phyloP scores from a whole-genome alignment of 1,140 invertebrate genomes.

The Drosophila rhopaloa region DNA sequence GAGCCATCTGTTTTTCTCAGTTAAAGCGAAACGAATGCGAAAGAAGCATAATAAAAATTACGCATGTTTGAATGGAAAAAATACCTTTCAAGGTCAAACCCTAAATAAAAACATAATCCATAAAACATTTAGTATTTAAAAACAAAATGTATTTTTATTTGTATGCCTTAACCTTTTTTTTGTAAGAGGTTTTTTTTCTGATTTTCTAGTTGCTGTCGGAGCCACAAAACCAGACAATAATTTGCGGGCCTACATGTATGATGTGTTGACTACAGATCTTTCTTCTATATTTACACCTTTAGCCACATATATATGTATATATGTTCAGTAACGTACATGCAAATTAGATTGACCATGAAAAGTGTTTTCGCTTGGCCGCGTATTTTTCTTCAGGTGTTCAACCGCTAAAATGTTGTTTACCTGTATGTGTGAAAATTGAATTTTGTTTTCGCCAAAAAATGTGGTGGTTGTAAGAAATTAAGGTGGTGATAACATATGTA shows the following conservation, averaged over 20 bases:
- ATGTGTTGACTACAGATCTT: not conserved
- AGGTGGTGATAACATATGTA: not conserved
- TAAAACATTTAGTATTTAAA: not conserved
- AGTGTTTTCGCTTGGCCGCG: conserved; percentile 45
- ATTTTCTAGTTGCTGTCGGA: no score
- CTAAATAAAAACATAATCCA: not conserved
- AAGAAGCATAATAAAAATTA: conserved; percentile 21
- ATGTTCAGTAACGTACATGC: conserved; percentile 49
- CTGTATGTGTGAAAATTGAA: conserved; percentile 36
- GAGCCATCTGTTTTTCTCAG: conserved; percentile 16
- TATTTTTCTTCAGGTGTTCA: conserved; percentile 47
- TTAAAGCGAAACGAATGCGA: conserved; percentile 7
- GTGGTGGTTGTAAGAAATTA: conserved; percentile 25
- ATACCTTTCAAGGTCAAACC: conserved; percentile 14
- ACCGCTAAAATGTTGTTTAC: conserved; percentile 21
- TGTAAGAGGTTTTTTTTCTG: no score
- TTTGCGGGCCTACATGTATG: no score
- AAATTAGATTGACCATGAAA: conserved; percentile 63
- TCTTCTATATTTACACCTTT: not conserved
- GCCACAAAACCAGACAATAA: no score
- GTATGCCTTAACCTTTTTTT: no score
- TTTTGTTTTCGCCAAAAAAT: conserved; percentile 43
- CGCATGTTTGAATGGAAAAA: conserved; percentile 14
- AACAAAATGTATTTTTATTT: not conserved
- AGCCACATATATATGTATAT: conserved; percentile 6